These are phyloP conservation scores for Troilus luridus DNA, from an alignment of 2,888 invertebrate species.

Conservation along the genomic window DNA sequence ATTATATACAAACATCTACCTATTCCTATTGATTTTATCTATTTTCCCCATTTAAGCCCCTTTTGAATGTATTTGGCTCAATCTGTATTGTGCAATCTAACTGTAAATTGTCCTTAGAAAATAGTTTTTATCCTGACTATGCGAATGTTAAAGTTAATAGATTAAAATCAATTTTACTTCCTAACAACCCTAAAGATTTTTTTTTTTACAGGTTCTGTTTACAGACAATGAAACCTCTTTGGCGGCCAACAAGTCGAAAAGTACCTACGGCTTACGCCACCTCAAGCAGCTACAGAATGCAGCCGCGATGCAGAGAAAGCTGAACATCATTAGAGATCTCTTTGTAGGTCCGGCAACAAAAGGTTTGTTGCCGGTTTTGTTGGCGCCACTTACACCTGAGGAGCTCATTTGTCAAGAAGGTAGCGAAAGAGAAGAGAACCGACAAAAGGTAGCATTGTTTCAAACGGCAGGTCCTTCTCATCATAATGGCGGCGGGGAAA, in stretches of 20 bases:
- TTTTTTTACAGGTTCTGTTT: neutral
- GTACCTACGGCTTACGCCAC: neutral
- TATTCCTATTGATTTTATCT: too few relatives aligned
- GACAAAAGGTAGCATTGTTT: slow-evolving; percentile 39
- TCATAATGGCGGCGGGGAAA: neutral
- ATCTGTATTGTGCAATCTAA: too few relatives aligned
- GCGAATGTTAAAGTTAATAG: too few relatives aligned
- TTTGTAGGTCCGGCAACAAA: slow-evolving; percentile 32
- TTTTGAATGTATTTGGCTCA: too few relatives aligned
- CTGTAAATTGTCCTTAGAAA: too few relatives aligned
- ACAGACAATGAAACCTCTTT: neutral
- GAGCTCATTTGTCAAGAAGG: slow-evolving; percentile 41
- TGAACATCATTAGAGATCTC: slow-evolving; percentile 49
- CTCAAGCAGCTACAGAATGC: slow-evolving; percentile 12
- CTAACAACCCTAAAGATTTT: neutral
- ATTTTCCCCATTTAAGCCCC: too few relatives aligned
- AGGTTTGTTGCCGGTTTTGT: slow-evolving; percentile 38
- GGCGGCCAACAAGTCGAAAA: neutral
- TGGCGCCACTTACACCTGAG: slow-evolving; percentile 37
- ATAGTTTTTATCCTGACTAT: too few relatives aligned
- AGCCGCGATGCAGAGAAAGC: slow-evolving; percentile 34
- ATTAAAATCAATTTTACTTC: too few relatives aligned
- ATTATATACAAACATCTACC: too few relatives aligned
- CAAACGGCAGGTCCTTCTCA: slow-evolving; percentile 8
- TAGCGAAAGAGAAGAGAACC: slow-evolving; percentile 17